phyloP scores from a whole-genome alignment of 53 echinoderm and acorn worm species.

The Pentamera pediparva region DNA sequence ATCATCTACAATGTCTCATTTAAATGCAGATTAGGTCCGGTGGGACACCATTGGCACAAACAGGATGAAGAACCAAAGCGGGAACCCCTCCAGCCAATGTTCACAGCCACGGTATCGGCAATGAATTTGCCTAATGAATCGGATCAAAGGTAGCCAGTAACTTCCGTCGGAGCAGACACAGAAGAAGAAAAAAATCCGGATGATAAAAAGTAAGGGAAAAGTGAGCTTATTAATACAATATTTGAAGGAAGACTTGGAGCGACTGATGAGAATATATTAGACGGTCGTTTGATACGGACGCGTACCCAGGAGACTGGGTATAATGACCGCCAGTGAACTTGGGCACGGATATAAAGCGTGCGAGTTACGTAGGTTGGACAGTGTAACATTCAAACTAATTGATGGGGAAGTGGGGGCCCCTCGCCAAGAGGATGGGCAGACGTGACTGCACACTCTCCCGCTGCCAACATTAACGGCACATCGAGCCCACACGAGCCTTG shows the following conservation, averaged over 20 bases:
- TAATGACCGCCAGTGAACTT: conserved; percentile 43
- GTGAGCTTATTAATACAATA: conserved; percentile 22
- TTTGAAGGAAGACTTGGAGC: conserved; percentile 16
- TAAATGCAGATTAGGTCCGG: conserved; percentile 34
- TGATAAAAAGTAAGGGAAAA: neutral
- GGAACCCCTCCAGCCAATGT: conserved; percentile 31
- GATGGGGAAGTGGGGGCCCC: conserved; percentile 36
- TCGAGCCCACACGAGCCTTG: conserved; percentile 30
- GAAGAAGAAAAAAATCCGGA: neutral
- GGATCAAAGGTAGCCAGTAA: conserved; percentile 21
- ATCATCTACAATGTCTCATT: conserved; percentile 15
- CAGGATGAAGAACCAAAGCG: conserved; percentile 1
- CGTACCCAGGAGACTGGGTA: conserved; percentile 31
- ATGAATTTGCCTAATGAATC: conserved; percentile 41
- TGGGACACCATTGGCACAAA: conserved; percentile 3
- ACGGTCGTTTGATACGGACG: conserved; percentile 36
- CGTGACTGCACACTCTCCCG: conserved; percentile 33
- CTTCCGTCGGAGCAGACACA: conserved; percentile 4
- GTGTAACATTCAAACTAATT: conserved; percentile 34
- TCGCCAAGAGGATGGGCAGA: conserved; percentile 25
- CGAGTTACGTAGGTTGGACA: conserved; percentile 28
- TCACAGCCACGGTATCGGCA: conserved; percentile 11
- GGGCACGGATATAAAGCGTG: conserved; percentile 24
- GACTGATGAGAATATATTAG: conserved; percentile 40
- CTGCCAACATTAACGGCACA: conserved; percentile 27